Evolutionary conservation across 2,797 vertebrate species (phyloP), one percentile per base, ranked within the genome.

Genomic region (Neosalanx taihuensis): DNA sequence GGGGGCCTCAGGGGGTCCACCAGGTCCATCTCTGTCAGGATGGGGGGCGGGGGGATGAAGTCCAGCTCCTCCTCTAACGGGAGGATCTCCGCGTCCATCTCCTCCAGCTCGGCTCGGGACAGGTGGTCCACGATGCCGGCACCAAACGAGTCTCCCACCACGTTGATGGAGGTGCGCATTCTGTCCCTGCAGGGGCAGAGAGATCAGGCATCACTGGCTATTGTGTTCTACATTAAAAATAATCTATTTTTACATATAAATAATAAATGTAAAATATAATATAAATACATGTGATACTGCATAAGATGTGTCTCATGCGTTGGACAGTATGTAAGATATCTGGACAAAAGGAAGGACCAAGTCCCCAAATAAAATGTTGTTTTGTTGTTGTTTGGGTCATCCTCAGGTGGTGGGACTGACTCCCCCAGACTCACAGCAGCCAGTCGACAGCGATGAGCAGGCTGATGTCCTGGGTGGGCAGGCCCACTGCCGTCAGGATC

Each of bases 391-490:
- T 81, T 26, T 26, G 23, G 23, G 23, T 26, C 23, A 26, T 26
- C 23, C 23, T 26, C 23, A 26, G 23, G 23, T 26, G 23, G 23
- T 26, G 23, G 23, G 23, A 26, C 1, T 26, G 23, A 26, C 23
- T 26, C 23, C 23, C 67, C 71, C 66, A 69, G 74, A 93, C 94
- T 95, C 88, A 95, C 94, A 95, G 89, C 72, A 94, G 87, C 93
- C 94, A 94, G 88, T 94, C 92, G 53, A 95, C 93, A 20, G 93
- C 92, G n/a, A 95, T 92, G 67, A 95, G 92, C 71, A 95, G 87
- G 61, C 93, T 95, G 84, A 94, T 92, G 81, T 93, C 91, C 81
- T 91, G 89, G 1, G 90, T 92, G 0, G 91, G 90, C 23, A 94
- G 87, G 0, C 93, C 93, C 17, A 94, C 94, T 0, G 91, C 92